Evolutionary conservation across 1,140 invertebrate genomes (phyloP).

Genomic region (Magallana gigas): DNA sequence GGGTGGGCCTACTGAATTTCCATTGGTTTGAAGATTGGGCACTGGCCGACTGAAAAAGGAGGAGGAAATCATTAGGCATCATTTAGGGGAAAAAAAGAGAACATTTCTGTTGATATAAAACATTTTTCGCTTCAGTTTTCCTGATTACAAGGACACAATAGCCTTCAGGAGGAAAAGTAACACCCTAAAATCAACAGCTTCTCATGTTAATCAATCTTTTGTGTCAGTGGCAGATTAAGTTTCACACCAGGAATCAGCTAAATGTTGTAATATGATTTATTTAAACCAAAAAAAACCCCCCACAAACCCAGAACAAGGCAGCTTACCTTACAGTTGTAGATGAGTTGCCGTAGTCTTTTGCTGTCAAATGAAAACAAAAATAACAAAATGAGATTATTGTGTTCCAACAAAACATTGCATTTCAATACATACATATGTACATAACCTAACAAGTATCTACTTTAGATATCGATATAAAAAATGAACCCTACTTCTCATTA

Average conservation of each 20-base stretch:
- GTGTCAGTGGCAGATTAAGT: background rate
- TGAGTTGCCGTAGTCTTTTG: constrained; percentile 53
- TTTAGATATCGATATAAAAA: background rate
- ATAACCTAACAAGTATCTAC: background rate
- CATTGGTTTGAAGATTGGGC: constrained; percentile 60
- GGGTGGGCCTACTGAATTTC: constrained; percentile 45
- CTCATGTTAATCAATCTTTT: background rate
- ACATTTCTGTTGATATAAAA: too few relatives aligned
- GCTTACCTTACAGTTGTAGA: constrained; percentile 4
- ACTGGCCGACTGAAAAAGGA: constrained; percentile 31
- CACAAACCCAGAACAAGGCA: too few relatives aligned
- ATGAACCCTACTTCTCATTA: background rate
- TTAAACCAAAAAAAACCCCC: background rate
- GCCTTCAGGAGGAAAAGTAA: background rate
- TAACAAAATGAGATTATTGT: background rate
- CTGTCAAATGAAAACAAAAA: constrained; percentile 57
- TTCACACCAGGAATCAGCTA: background rate
- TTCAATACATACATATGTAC: background rate
- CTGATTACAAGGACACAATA: background rate
- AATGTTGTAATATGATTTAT: background rate
- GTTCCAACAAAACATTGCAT: constrained; percentile 17
- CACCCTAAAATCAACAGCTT: background rate
- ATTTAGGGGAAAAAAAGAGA: background rate
- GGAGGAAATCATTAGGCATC: background rate
- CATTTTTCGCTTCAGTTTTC: background rate